These are phyloP conservation scores for Pagrus major DNA, from an alignment of 2,113 vertebrate species.

Conservation along the genomic window DNA sequence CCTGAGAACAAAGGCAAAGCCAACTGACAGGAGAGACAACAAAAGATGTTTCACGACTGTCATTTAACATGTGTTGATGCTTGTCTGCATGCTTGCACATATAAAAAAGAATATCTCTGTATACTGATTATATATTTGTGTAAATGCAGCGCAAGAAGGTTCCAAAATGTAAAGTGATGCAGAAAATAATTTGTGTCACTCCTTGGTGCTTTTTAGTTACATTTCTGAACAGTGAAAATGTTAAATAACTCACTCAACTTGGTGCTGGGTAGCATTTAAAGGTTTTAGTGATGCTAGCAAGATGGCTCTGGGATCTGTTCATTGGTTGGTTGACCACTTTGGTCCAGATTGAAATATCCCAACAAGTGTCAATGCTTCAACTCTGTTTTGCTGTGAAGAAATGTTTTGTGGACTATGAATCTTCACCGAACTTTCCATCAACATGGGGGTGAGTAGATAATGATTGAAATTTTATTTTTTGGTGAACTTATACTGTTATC, in stretches of 20 bases:
- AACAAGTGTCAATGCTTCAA: no score
- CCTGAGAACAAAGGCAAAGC: constrained; percentile 55
- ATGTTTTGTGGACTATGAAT: no score
- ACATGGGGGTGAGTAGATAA: no score
- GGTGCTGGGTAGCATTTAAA: no score
- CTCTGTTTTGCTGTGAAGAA: no score
- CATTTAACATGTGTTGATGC: not conserved
- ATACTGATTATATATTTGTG: not conserved
- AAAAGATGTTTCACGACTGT: constrained; percentile 18
- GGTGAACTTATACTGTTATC: no score
- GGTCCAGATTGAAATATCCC: no score
- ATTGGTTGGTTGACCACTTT: no score
- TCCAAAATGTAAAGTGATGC: not conserved
- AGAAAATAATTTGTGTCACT: not conserved
- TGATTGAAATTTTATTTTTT: no score
- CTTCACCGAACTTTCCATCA: no score
- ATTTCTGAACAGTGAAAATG: not conserved
- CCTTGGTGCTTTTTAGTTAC: not conserved
- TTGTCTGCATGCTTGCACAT: constrained; percentile 11
- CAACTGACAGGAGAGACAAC: constrained; percentile 56
- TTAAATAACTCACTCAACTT: not conserved
- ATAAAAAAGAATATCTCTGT: not conserved
- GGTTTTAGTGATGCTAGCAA: no score
- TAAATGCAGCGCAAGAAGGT: not conserved
- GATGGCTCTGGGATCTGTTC: no score